Percentiles rank a stretch among this genome's conserved stretches.
Conservation (phyloP, 2,888 invertebrate species). For the Apoderus coryli region DNA sequence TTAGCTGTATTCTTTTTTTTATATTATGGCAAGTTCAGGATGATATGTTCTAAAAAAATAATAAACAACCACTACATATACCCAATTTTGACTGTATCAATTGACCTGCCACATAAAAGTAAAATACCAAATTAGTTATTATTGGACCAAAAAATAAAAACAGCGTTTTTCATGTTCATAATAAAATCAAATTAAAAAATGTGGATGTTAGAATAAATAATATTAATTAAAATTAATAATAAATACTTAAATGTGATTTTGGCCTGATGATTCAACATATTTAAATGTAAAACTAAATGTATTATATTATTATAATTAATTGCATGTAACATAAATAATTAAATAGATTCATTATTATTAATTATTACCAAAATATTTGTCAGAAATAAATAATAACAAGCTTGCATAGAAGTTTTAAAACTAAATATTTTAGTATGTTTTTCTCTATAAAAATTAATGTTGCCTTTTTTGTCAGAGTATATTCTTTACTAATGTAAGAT, state of each 20-base stretch:
- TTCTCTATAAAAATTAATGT: conserved; percentile 31
- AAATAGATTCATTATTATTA: too few species aligned
- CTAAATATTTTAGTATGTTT: conserved; percentile 31
- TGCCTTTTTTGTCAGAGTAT: too few species aligned
- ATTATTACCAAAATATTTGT: too few species aligned
- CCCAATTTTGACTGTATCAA: conserved; percentile 27
- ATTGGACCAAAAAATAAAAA: too few species aligned
- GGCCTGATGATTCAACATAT: conserved; percentile 24
- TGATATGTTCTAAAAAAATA: conserved; percentile 20
- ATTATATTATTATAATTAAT: conserved; percentile 26
- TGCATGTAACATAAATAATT: conserved; percentile 27
- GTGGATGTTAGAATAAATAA: conserved; percentile 16
- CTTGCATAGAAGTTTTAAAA: conserved; percentile 31
- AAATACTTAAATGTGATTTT: conserved; percentile 27
- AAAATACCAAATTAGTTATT: conserved; percentile 26
- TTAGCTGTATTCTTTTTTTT: conserved; percentile 7
- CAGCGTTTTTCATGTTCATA: conserved; percentile 25
- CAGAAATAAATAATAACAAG: conserved; percentile 25
- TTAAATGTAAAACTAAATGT: conserved; percentile 28
- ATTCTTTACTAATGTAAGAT: too few species aligned
- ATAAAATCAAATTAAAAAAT: conserved; percentile 19
- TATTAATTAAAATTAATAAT: conserved; percentile 15
- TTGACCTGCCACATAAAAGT: conserved; percentile 28
- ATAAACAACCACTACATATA: too few species aligned
- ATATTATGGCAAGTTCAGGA: conserved; percentile 22